Conservation (phyloP, 2,113 vertebrate species). For the Halichoeres trimaculatus region DNA sequence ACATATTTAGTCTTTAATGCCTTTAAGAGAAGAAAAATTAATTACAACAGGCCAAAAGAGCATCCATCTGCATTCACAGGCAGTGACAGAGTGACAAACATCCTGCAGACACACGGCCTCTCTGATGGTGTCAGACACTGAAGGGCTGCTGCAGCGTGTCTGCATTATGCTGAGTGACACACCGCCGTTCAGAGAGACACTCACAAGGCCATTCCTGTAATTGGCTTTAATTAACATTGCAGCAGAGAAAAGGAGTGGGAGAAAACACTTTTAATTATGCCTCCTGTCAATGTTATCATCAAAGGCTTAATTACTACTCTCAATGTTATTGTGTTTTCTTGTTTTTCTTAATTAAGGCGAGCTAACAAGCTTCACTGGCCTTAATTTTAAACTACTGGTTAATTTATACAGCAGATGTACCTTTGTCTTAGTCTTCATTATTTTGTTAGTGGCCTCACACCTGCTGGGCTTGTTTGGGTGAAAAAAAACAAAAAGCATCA, state of each 20-base stretch:
- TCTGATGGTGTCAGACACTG: conserved; percentile 9
- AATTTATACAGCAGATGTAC: conserved; percentile 7
- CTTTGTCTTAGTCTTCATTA: conserved; percentile 8
- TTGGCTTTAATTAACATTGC: conserved; percentile 71
- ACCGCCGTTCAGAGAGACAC: conserved; percentile 11
- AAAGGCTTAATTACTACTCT: conserved; percentile 72
- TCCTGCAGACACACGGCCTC: not conserved
- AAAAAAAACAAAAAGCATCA: conserved; percentile 15
- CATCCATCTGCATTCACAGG: not conserved
- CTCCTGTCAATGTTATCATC: conserved; percentile 61
- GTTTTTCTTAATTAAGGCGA: conserved; percentile 68
- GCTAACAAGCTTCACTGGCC: conserved; percentile 25
- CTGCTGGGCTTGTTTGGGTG: conserved; percentile 10
- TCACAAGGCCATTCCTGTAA: conserved; percentile 53
- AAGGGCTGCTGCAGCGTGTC: conserved; percentile 5
- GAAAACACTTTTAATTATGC: conserved; percentile 70
- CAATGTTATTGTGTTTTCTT: conserved; percentile 56
- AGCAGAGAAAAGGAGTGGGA: conserved; percentile 31
- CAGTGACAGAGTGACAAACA: not conserved
- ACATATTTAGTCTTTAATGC: not conserved
- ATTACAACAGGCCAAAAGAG: not conserved
- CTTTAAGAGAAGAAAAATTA: not conserved
- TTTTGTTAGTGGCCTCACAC: conserved; percentile 6
- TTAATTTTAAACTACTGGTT: conserved; percentile 31
- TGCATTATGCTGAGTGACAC: conserved; percentile 9